phyloP scores from a whole-genome alignment of 1,140 invertebrate genomes.

The Drosophila ananassae region DNA sequence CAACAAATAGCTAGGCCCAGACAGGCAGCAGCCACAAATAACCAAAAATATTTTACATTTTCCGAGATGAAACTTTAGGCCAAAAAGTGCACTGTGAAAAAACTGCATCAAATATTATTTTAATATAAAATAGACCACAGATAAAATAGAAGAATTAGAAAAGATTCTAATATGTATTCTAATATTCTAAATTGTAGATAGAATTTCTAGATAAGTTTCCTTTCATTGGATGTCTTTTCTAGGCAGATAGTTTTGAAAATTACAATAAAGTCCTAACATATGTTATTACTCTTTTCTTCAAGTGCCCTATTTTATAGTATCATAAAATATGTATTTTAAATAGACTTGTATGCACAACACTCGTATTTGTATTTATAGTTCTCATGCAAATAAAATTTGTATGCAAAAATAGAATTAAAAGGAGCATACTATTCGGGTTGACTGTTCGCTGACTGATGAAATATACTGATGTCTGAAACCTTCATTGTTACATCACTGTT shows the following conservation, averaged over 20 bases:
- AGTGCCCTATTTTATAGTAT: neutral
- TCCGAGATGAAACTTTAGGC: constrained; percentile 13
- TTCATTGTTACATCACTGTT: neutral
- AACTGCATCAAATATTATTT: too few relatives aligned
- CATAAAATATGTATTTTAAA: neutral
- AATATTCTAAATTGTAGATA: too few relatives aligned
- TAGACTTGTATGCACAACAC: neutral
- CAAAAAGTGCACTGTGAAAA: neutral
- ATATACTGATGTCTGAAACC: neutral
- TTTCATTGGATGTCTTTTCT: too few relatives aligned
- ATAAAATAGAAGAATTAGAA: too few relatives aligned
- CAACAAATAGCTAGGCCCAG: constrained; percentile 15
- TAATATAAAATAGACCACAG: too few relatives aligned
- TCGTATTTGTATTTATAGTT: too few relatives aligned
- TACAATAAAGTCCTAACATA: too few relatives aligned
- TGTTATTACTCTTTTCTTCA: neutral
- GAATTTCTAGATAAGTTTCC: too few relatives aligned
- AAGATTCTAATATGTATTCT: too few relatives aligned
- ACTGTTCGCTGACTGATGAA: neutral
- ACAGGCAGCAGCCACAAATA: constrained; percentile 17
- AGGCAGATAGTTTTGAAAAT: too few relatives aligned
- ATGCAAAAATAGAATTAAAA: neutral
- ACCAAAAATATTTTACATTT: constrained; percentile 14
- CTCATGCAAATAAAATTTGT: neutral
- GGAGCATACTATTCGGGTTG: neutral